Conservation (phyloP, 2,888 invertebrate genomes). For the Chaitophorus viminalis region DNA sequence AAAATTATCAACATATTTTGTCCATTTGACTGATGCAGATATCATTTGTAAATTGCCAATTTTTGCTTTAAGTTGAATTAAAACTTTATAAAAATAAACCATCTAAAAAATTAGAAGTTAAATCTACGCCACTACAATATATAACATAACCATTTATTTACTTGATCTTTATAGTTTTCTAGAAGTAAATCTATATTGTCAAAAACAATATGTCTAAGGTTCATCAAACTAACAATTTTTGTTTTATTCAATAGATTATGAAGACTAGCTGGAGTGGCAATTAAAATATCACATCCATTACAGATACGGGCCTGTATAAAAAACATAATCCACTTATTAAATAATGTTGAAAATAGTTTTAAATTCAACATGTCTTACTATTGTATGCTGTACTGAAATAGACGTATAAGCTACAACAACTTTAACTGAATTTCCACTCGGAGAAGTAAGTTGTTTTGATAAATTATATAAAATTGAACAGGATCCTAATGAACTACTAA, state of each 20-base stretch:
- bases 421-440: background rate
- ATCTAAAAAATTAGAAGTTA: constrained; percentile 29
- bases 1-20: constrained; percentile 14
- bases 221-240: constrained; percentile 39
- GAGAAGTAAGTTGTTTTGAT: constrained; percentile 1
- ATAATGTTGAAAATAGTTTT: background rate
- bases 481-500: constrained; percentile 47
- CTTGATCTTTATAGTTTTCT: constrained; percentile 24
- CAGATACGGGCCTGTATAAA: constrained; percentile 7
- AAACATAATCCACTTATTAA: background rate
- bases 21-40: constrained; percentile 41
- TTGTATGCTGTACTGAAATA: background rate
- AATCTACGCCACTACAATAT: background rate
- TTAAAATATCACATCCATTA: constrained; percentile 53
- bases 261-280: constrained; percentile 33
- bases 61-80: constrained; percentile 29
- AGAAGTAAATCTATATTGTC: constrained; percentile 47
- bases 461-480: constrained; percentile 10
- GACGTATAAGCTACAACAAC: constrained; percentile 9
- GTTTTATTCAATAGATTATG: constrained; percentile 16
- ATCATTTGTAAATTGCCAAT: constrained; percentile 35
- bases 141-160: background rate
- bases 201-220: constrained; percentile 52
- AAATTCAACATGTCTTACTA: constrained; percentile 11
- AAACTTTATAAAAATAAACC: background rate